Percentiles rank a stretch among this genome's conserved stretches.
Conservation (phyloP, 2,888 invertebrate genomes). For the Corythucha ciliata region DNA sequence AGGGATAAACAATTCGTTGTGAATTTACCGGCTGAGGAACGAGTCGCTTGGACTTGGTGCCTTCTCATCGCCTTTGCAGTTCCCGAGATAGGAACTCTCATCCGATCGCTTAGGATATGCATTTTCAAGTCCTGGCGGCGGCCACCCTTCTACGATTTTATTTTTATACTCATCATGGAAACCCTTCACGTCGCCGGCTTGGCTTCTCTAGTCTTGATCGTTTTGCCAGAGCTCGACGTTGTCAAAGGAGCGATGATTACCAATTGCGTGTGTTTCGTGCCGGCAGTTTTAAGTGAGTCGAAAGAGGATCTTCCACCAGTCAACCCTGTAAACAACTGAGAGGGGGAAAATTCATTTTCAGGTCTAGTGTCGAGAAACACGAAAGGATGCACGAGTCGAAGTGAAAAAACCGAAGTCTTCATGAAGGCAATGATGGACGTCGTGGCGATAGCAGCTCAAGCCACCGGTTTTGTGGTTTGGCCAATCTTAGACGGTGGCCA, state of each 20-base stretch:
- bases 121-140: constrained; percentile 79
- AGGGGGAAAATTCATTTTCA: constrained; percentile 36
- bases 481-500: constrained; percentile 65
- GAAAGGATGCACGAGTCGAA: constrained; percentile 49
- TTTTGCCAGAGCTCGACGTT: constrained; percentile 86
- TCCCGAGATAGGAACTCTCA: constrained; percentile 78
- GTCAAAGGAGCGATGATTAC: constrained; percentile 93
- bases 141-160: constrained; percentile 55
- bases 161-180: constrained; percentile 71
- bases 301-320: not conserved
- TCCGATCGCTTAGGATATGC: constrained; percentile 76
- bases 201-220: constrained; percentile 73
- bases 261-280: constrained; percentile 87
- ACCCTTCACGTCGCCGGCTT: constrained; percentile 80
- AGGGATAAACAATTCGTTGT: constrained; percentile 79
- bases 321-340: not conserved
- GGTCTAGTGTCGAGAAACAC: constrained; percentile 73
- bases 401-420: constrained; percentile 37
- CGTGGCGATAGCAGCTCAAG: constrained; percentile 76
- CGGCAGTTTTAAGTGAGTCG: constrained; percentile 50
- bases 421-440: constrained; percentile 70
- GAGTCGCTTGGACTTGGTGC: constrained; percentile 90
- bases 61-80: constrained; percentile 76
- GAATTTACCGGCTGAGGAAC: constrained; percentile 70
- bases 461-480: constrained; percentile 86